These are phyloP conservation scores for Acleris emargana DNA, from an alignment of 2,888 invertebrate species.

Conservation along the genomic window DNA sequence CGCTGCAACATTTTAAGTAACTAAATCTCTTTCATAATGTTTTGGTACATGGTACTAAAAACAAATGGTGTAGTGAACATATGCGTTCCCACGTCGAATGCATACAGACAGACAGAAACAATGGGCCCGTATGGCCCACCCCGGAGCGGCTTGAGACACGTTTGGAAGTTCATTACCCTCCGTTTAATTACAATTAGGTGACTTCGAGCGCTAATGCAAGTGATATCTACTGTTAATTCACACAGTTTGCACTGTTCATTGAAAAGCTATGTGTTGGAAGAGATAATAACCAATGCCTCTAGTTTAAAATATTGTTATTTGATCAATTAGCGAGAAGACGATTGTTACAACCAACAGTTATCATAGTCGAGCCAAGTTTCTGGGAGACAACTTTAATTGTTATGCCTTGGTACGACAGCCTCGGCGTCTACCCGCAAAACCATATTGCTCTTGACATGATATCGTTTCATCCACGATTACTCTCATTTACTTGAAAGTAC, in stretches of 20 bases:
- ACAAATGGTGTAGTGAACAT: constrained; percentile 27
- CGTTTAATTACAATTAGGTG: constrained; percentile 29
- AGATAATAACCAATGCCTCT: too few species aligned
- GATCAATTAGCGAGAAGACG: too few species aligned
- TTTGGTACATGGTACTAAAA: constrained; percentile 32
- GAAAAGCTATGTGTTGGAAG: too few species aligned
- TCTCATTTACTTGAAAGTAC: too few species aligned
- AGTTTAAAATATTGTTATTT: too few species aligned
- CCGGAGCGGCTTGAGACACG: constrained; percentile 52
- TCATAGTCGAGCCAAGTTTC: too few species aligned
- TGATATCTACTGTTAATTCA: not conserved
- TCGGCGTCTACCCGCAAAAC: too few species aligned
- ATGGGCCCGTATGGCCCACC: constrained; percentile 80
- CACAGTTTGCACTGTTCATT: not conserved
- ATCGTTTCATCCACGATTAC: too few species aligned
- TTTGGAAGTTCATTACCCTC: constrained; percentile 60
- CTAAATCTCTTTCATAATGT: constrained; percentile 12
- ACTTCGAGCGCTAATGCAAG: not conserved
- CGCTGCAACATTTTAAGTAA: not conserved
- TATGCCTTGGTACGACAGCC: too few species aligned
- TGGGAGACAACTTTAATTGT: too few species aligned
- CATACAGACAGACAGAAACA: constrained; percentile 61
- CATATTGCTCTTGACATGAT: too few species aligned
- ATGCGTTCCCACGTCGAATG: constrained; percentile 67
- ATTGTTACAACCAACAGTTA: too few species aligned